A percentile compares a stretch with the other conserved stretches of the same genome.
phyloP scores from a whole-genome alignment of 2,888 invertebrate species.

The Cryptus viduatorius region DNA sequence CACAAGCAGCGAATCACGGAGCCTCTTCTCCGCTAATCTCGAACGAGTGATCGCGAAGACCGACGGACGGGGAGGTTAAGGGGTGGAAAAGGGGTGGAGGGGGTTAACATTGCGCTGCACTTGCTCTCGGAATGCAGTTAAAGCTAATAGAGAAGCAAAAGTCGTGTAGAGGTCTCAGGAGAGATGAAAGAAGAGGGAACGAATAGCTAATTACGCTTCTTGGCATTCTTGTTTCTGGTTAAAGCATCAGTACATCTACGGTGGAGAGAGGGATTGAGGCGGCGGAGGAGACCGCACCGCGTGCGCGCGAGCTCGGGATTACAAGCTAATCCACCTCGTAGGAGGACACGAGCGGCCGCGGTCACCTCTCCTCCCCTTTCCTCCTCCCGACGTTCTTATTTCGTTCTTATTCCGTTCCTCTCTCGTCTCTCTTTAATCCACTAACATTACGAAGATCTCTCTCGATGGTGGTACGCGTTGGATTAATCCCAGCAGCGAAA shows the following conservation, averaged over 20 bases:
- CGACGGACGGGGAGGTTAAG: background rate
- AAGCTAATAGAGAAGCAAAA: slow-evolving; percentile 77
- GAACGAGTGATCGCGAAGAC: background rate
- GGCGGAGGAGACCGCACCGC: slow-evolving; percentile 51
- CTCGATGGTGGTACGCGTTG: slow-evolving; percentile 44
- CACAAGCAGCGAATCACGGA: slow-evolving; percentile 6
- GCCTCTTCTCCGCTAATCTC: slow-evolving; percentile 16
- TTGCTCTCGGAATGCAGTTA: slow-evolving; percentile 79
- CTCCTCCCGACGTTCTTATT: slow-evolving; percentile 38
- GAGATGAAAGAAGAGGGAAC: slow-evolving; percentile 66
- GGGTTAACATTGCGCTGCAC: slow-evolving; percentile 47
- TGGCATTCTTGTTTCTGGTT: slow-evolving; percentile 84
- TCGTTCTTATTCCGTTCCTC: slow-evolving; percentile 22
- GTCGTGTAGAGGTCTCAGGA: slow-evolving; percentile 39
- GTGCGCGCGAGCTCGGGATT: slow-evolving; percentile 74
- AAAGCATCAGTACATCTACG: slow-evolving; percentile 69
- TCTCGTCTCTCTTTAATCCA: slow-evolving; percentile 39
- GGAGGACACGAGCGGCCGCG: slow-evolving; percentile 83
- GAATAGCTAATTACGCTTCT: slow-evolving; percentile 84
- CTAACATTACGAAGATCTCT: slow-evolving; percentile 30
- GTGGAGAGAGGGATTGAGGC: slow-evolving; percentile 19
- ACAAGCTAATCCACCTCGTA: slow-evolving; percentile 83
- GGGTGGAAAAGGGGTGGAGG: background rate
- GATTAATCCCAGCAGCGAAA: slow-evolving; percentile 59
- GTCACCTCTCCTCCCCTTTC: slow-evolving; percentile 74